phyloP scores from a whole-genome alignment of 53 echinoderm and acorn worm species.

The Crossaster papposus region DNA sequence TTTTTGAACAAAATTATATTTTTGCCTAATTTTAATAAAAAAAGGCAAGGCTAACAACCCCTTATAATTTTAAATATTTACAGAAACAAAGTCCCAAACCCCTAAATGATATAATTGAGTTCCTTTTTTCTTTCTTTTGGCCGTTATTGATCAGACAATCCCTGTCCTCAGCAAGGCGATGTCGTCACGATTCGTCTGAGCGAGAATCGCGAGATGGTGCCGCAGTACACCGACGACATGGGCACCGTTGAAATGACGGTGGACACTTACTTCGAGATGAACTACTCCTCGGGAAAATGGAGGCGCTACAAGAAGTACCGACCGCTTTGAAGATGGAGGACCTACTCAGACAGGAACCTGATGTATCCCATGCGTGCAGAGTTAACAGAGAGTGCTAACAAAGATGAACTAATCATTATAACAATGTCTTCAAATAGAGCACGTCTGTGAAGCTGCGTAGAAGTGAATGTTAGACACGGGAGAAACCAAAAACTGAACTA shows the following conservation, averaged over 20 bases:
- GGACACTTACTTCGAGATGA: slow-evolving; percentile 99
- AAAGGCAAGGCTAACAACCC: no score
- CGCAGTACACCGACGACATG: slow-evolving; percentile 51
- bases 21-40: no score
- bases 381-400: no score
- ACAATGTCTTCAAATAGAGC: no score
- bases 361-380: no score
- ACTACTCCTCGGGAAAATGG: slow-evolving; percentile 96
- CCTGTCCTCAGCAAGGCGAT: slow-evolving; percentile 97
- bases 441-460: no score
- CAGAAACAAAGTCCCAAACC: no score
- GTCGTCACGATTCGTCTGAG: slow-evolving; percentile 94
- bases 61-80: no score
- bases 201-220: slow-evolving; percentile 80
- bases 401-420: no score
- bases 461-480: no score
- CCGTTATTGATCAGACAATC: slow-evolving; percentile 76
- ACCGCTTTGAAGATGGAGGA: slow-evolving; percentile 57
- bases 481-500: no score
- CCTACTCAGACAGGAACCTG: not conserved
- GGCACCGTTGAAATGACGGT: slow-evolving; percentile 82
- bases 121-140: not conserved
- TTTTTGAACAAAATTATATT: no score
- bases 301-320: slow-evolving; percentile 92
- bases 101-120: not conserved